These are phyloP conservation scores for Herminia tarsipennalis DNA, from an alignment of 2,888 invertebrate species.

Conservation along the genomic window DNA sequence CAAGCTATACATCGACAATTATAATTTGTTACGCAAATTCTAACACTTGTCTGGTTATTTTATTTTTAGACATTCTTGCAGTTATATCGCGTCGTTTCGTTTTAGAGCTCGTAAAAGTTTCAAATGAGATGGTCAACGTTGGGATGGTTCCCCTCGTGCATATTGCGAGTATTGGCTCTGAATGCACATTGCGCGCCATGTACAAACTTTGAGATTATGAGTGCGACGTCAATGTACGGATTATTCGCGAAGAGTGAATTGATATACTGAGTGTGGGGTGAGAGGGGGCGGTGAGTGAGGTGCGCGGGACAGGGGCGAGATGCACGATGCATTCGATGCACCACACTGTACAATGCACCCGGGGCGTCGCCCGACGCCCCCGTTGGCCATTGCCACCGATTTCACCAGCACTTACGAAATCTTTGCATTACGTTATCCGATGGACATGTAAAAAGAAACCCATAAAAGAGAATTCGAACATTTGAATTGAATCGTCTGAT, in stretches of 20 bases:
- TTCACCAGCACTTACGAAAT: slow-evolving; percentile 59
- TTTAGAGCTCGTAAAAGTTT: slow-evolving; percentile 46
- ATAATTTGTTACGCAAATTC: slow-evolving; percentile 1
- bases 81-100: slow-evolving; percentile 34
- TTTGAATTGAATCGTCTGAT: not conserved
- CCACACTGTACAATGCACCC: slow-evolving; percentile 65
- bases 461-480: not conserved
- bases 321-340: slow-evolving; percentile 63
- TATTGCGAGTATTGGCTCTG: slow-evolving; percentile 60
- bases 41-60: not conserved
- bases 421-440: slow-evolving; percentile 41
- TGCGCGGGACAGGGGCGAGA: slow-evolving; percentile 39
- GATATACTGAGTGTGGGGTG: slow-evolving; percentile 50
- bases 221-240: slow-evolving; percentile 77
- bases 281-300: slow-evolving; percentile 36
- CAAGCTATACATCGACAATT: not conserved
- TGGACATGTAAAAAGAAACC: slow-evolving; percentile 22
- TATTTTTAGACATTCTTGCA: slow-evolving; percentile 16
- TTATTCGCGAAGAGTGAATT: slow-evolving; percentile 74
- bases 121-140: slow-evolving; percentile 48
- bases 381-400: slow-evolving; percentile 73
- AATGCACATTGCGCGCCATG: slow-evolving; percentile 51
- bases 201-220: slow-evolving; percentile 65
- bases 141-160: slow-evolving; percentile 41
- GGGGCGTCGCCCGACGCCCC: slow-evolving; percentile 45